Evolutionary conservation across 1,140 invertebrate species (phyloP), one percentile per base, ranked within the genome.

Genomic region (silkworm (Bombyx mori)): DNA sequence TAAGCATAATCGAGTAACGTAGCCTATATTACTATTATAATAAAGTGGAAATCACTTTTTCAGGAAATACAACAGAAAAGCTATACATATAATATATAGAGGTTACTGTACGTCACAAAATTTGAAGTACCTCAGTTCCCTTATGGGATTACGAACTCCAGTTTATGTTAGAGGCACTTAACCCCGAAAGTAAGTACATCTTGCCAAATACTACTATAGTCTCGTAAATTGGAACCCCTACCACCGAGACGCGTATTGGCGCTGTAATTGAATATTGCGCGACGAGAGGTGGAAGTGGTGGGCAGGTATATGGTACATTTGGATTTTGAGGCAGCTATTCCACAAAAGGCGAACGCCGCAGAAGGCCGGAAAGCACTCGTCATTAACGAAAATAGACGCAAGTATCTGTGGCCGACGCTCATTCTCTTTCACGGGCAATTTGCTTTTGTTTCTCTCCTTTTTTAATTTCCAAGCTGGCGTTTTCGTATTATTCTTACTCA

Each of bases 401-500:
- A 44, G 35, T 54, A 61, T 53, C 62, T 61, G 68, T 59, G 69
- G 68, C 57, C 64, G 42, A 42, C 59, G 62, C 60, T 71, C 65
- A 65, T 73, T 69, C 67, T 74, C 69, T 77, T 72, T 70, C 72
- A 75, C 76, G 68, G 74, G 58, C 69, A 76, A 80, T 83, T 80
- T 79, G 69, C 71, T 75, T 79, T 79, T 83, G 75, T 83, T 82
- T 73, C 71, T 51, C 22, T 76, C 58, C 63, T 54, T 56, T 80
- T 83, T 79, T 80, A 84, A 82, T 82, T 83, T 79, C 75, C 77
- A 69, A 60, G 68, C 73, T 70, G 71, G 71, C 73, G 71, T 79
- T 81, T 77, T 73, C 56, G 65, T 72, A 75, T 79, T 79, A 71
- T 73, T 68, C 64, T 61, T 54, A 60, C 69, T 74, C 75, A 54